Evolutionary conservation across 2,888 invertebrate species (phyloP).

Genomic region (Chrysopilus asiliformis): DNA sequence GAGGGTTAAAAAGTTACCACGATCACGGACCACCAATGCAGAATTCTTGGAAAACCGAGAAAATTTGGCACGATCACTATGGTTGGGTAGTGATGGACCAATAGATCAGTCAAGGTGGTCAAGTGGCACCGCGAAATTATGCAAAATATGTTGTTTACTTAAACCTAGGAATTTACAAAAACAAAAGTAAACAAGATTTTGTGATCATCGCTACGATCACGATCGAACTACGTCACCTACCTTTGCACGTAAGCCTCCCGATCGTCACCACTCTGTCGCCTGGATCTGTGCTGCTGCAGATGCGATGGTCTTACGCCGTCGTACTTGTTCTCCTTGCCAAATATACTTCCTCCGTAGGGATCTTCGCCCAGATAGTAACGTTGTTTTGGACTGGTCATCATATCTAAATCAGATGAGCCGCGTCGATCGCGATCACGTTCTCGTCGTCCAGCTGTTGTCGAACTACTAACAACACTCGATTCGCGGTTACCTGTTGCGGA

Average conservation of each 20-base stretch:
- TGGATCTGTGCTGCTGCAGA: constrained; percentile 26
- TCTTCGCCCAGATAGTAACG: constrained; percentile 78
- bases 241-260: constrained; percentile 31
- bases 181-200: no score
- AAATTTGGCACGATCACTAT: no score
- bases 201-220: no score
- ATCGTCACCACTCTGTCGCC: constrained; percentile 18
- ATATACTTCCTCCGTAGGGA: constrained; percentile 70
- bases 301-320: constrained; percentile 45
- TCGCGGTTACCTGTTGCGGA: constrained; percentile 20
- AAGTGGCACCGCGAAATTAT: no score
- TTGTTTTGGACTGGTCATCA: constrained; percentile 46
- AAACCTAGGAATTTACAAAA: no score
- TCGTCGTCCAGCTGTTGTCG: constrained; percentile 19
- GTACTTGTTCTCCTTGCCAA: constrained; percentile 74
- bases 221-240: constrained; percentile 30
- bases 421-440: constrained; percentile 16
- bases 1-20: no score
- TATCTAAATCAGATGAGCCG: constrained; percentile 23
- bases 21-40: no score
- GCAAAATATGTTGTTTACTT: no score
- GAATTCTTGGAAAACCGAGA: no score
- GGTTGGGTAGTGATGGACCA: no score
- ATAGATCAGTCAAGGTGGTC: no score
- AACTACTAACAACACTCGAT: constrained; percentile 20